Percentiles rank a stretch among this genome's conserved stretches.
phyloP scores from a whole-genome alignment of 1,140 invertebrate species.

The Zelostemma sp. region DNA sequence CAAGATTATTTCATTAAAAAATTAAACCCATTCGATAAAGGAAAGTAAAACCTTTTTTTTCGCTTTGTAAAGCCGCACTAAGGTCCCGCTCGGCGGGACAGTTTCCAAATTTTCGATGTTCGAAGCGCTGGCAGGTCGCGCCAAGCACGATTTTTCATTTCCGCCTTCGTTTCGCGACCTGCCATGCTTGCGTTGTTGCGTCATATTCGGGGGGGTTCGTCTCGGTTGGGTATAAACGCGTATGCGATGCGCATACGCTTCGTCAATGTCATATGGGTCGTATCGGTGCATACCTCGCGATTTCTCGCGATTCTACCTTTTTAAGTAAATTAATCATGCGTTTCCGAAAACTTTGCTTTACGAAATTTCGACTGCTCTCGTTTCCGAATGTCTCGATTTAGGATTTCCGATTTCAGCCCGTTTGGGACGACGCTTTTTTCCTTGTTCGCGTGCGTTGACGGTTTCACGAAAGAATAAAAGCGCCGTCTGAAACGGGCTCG shows the following conservation, averaged over 20 bases:
- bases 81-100: conserved; percentile 47
- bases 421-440: too few species aligned
- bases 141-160: too few species aligned
- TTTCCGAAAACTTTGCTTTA: too few species aligned
- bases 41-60: conserved; percentile 64
- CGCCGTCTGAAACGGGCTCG: too few species aligned
- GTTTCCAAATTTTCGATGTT: not conserved
- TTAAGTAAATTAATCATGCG: too few species aligned
- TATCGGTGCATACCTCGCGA: conserved; percentile 65
- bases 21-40: conserved; percentile 69
- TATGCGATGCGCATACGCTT: not conserved
- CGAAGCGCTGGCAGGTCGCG: conserved; percentile 3
- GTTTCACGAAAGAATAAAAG: too few species aligned
- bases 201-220: conserved; percentile 10
- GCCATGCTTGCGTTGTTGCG: not conserved
- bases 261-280: conserved; percentile 45
- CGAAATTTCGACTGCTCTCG: too few species aligned
- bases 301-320: conserved; percentile 48
- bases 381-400: too few species aligned
- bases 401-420: too few species aligned
- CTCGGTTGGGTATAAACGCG: not conserved
- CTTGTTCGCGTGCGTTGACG: not conserved
- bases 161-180: too few species aligned
- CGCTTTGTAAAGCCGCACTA: conserved; percentile 65
- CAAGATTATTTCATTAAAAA: conserved; percentile 72